Conservation (phyloP, 2,113 vertebrate species). For the Percina caprodes region DNA sequence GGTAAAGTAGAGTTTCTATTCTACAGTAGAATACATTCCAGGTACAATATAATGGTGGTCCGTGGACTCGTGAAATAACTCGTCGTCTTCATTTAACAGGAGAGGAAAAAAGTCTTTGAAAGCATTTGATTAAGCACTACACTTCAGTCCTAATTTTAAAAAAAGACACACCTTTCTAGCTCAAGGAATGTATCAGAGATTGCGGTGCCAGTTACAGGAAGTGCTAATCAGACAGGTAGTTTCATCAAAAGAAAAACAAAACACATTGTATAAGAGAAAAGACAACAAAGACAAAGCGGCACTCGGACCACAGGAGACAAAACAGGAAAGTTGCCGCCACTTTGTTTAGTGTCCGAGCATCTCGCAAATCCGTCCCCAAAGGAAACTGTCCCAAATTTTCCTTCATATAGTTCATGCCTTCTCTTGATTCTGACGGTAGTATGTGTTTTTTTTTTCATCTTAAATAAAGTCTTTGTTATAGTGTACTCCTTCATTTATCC, state of each 20-base stretch:
- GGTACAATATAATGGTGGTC: constrained; percentile 56
- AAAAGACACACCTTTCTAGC: constrained; percentile 61
- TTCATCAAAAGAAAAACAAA: constrained; percentile 62
- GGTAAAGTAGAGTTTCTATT: constrained; percentile 51
- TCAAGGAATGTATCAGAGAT: constrained; percentile 81
- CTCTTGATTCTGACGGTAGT: constrained; percentile 65
- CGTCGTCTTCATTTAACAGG: constrained; percentile 55
- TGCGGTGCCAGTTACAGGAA: constrained; percentile 61
- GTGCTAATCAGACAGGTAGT: constrained; percentile 78
- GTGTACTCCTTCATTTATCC: constrained; percentile 78
- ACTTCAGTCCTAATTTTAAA: constrained; percentile 52
- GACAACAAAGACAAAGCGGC: constrained; percentile 59
- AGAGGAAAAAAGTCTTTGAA: constrained; percentile 43
- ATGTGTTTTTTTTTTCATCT: constrained; percentile 70
- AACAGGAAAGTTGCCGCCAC: constrained; percentile 57
- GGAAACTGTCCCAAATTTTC: constrained; percentile 52
- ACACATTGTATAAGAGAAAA: constrained; percentile 61
- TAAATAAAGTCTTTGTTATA: constrained; percentile 83
- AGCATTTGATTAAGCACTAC: constrained; percentile 57
- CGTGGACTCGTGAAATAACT: constrained; percentile 33
- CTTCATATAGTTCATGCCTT: constrained; percentile 59
- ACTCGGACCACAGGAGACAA: constrained; percentile 71
- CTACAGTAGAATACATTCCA: constrained; percentile 74
- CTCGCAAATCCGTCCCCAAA: constrained; percentile 40
- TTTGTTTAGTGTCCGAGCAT: constrained; percentile 67